Conservation (phyloP, 2,113 vertebrate species). For the Microtus ochrogaster region DNA sequence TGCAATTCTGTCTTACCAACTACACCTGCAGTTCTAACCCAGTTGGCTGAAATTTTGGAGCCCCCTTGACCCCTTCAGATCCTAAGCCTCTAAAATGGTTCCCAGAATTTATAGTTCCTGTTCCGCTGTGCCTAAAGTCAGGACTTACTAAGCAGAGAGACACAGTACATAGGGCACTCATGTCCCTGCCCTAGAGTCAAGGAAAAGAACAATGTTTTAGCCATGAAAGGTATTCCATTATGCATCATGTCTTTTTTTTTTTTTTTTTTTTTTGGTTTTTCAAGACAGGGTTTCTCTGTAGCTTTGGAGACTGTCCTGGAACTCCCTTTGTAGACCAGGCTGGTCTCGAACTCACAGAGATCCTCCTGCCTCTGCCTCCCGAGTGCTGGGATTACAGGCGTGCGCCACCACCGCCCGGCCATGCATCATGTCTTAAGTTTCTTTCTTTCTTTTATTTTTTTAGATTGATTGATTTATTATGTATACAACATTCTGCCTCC, state of each 20-base stretch:
- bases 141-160: too few relatives aligned
- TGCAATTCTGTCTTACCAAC: not conserved
- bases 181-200: not conserved
- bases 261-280: too few relatives aligned
- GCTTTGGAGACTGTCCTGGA: too few relatives aligned
- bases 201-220: rapidly evolving
- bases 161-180: not conserved
- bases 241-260: not conserved
- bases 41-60: not conserved
- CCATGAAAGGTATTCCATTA: not conserved
- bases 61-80: not conserved
- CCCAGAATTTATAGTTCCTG: not conserved
- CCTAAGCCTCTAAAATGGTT: not conserved
- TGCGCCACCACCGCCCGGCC: too few relatives aligned
- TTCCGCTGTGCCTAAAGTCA: not conserved
- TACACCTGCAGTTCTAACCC: not conserved
- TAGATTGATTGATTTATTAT: too few relatives aligned
- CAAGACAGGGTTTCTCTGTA: too few relatives aligned
- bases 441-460: too few relatives aligned
- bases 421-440: not conserved
- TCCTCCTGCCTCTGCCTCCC: too few relatives aligned
- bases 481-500: too few relatives aligned
- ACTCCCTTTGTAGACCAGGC: too few relatives aligned
- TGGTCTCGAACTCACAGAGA: too few relatives aligned
- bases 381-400: too few relatives aligned